Conservation (phyloP, 2,113 vertebrate species). For the Menura novaehollandiae region DNA sequence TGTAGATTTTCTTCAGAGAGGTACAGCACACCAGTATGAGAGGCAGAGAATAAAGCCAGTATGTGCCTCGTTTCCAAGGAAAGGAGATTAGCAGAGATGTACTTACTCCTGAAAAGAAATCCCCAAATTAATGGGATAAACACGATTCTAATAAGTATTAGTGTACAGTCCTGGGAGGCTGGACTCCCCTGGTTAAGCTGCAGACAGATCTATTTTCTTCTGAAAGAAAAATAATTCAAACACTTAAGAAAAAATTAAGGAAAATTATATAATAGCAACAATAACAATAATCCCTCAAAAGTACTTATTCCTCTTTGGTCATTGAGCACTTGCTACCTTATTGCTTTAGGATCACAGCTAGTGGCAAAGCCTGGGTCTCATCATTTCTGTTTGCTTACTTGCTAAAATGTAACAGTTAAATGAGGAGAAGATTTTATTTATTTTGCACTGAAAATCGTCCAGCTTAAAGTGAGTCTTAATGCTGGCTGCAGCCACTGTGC, state of each 20-base stretch:
- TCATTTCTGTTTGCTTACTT: not conserved
- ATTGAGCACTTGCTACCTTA: not conserved
- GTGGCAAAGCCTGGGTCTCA: not conserved
- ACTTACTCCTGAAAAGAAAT: not conserved
- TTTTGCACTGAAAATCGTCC: not conserved
- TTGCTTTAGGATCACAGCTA: not conserved
- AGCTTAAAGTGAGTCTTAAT: not conserved
- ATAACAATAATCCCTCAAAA: not conserved
- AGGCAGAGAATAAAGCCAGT: not conserved
- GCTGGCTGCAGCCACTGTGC: not conserved
- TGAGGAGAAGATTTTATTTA: not conserved
- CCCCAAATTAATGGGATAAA: not conserved
- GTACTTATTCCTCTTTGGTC: not conserved
- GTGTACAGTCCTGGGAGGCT: not conserved
- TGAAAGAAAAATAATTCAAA: not conserved
- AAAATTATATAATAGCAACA: not conserved
- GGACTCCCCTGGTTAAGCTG: not conserved
- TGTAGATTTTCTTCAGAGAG: not conserved
- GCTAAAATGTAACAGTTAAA: not conserved
- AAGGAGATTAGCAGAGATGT: not conserved
- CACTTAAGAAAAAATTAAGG: not conserved
- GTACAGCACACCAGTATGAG: not conserved
- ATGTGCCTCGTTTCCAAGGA: not conserved
- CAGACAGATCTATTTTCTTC: not conserved
- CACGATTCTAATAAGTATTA: not conserved